phyloP scores from a whole-genome alignment of 2,888 invertebrate genomes.

The Eupithecia centaureata region DNA sequence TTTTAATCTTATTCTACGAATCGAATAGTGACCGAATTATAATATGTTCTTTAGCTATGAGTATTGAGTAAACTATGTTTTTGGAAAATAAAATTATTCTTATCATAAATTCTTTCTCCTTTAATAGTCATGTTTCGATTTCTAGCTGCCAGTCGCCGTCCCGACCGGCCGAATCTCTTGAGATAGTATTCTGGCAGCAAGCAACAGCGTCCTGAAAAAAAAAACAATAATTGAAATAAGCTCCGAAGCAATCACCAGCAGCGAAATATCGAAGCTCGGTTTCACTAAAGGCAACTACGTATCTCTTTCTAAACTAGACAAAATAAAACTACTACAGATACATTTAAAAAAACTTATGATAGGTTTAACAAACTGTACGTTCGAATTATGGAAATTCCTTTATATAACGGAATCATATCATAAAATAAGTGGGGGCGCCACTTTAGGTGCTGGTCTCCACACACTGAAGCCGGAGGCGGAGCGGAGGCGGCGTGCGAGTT shows the following conservation, averaged over 20 bases:
- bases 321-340: too few species aligned
- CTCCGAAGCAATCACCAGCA: background rate
- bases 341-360: too few species aligned
- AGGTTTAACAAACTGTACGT: too few species aligned
- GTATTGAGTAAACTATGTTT: background rate
- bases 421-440: too few species aligned
- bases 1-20: conserved; percentile 2
- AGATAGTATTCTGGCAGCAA: background rate
- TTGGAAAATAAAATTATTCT: conserved; percentile 7
- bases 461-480: too few species aligned
- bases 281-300: too few species aligned
- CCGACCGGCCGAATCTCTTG: background rate
- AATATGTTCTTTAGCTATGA: background rate
- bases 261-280: conserved; percentile 82
- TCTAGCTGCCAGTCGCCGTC: background rate
- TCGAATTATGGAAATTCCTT: too few species aligned
- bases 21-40: background rate
- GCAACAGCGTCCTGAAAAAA: background rate
- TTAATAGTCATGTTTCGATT: background rate
- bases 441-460: too few species aligned
- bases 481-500: too few species aligned
- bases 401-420: too few species aligned
- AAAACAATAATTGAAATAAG: background rate
- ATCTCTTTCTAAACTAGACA: too few species aligned
- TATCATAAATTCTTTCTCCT: background rate